These are phyloP conservation scores for Ctena decussata DNA, from an alignment of 2,888 invertebrate species.

Conservation along the genomic window DNA sequence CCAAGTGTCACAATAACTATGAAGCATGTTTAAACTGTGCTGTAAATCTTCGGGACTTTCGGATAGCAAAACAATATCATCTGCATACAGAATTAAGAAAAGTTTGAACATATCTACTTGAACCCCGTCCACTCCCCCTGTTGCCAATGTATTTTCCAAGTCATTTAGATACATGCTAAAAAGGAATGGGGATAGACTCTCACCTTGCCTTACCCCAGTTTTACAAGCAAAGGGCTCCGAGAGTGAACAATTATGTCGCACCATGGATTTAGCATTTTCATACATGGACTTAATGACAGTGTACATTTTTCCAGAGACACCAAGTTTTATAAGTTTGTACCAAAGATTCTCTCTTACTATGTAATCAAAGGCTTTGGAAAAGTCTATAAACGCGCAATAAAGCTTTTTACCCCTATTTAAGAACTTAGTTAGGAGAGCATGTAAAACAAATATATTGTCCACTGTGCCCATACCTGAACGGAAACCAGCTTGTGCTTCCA, in stretches of 20 bases:
- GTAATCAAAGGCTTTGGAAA: constrained; percentile 34
- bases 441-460: constrained; percentile 21
- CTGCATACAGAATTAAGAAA: no score
- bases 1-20: no score
- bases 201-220: constrained; percentile 31
- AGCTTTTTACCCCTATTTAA: constrained; percentile 17
- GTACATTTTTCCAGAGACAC: constrained; percentile 18
- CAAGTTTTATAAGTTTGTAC: constrained; percentile 20
- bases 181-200: constrained; percentile 39
- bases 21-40: no score
- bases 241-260: not conserved
- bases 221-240: constrained; percentile 21
- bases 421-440: constrained; percentile 15
- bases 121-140: no score
- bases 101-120: no score
- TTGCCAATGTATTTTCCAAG: no score
- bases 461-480: not conserved
- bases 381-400: constrained; percentile 33
- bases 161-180: no score
- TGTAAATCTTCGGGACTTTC: no score
- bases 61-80: no score
- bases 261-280: constrained; percentile 13
- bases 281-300: constrained; percentile 27
- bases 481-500: not conserved
- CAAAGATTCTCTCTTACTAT: constrained; percentile 23